Percentiles rank a stretch among this genome's conserved stretches.
Conservation (phyloP, 2,113 vertebrate genomes). For the Eulacestoma nigropectus region DNA sequence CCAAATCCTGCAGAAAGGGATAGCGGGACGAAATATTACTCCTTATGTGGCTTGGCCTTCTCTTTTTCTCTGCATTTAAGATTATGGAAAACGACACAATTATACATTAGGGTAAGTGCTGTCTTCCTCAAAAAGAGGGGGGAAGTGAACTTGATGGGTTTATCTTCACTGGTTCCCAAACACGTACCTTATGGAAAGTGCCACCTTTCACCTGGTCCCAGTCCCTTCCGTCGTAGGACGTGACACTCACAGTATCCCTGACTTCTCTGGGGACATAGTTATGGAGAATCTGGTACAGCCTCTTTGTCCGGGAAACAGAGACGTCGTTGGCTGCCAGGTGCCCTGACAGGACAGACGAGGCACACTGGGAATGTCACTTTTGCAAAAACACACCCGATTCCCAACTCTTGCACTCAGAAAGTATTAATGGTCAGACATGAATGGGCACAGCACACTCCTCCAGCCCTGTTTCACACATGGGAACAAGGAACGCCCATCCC, state of each 20-base stretch:
- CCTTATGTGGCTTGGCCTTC: not conserved
- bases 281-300: constrained; percentile 76
- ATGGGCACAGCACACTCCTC: not conserved
- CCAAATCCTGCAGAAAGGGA: not conserved
- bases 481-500: not conserved
- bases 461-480: rapidly evolving
- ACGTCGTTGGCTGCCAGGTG: constrained; percentile 83
- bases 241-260: constrained; percentile 73
- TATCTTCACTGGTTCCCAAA: not conserved
- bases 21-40: not conserved
- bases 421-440: not conserved
- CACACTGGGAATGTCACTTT: not conserved
- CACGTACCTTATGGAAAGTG: constrained; percentile 84
- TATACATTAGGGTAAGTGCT: not conserved
- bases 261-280: constrained; percentile 80
- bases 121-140: not conserved
- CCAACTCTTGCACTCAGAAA: not conserved
- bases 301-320: constrained; percentile 78
- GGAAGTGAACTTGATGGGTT: not conserved
- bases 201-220: constrained; percentile 78
- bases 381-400: not conserved
- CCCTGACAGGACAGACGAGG: constrained; percentile 60
- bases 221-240: constrained; percentile 80
- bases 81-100: not conserved
- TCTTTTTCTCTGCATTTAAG: not conserved